These are phyloP conservation scores for Perdix hodgsoniae DNA, from an alignment of 2,797 vertebrate species.

Conservation along the genomic window DNA sequence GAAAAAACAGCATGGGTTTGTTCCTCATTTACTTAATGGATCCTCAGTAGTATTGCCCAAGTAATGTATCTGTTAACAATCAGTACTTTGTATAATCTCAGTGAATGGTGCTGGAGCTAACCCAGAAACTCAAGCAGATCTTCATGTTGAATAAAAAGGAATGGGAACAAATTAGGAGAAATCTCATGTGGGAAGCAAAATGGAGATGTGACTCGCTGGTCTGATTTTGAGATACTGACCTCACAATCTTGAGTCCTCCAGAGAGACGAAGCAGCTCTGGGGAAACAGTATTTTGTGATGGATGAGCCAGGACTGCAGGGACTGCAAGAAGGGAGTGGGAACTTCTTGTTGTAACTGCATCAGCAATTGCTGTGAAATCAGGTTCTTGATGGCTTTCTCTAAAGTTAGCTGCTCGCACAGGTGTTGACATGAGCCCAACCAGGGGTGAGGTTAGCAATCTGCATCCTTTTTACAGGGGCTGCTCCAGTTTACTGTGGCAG, in stretches of 20 bases:
- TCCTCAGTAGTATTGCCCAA: neutral
- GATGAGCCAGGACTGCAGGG: neutral
- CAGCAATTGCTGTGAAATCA: neutral
- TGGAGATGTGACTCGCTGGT: neutral
- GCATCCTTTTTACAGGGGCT: neutral
- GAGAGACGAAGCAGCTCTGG: neutral
- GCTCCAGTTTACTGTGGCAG: neutral
- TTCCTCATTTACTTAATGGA: conserved; percentile 13
- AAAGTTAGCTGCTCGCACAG: neutral
- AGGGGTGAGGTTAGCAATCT: neutral
- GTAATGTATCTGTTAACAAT: neutral
- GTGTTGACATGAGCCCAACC: neutral
- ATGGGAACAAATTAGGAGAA: neutral
- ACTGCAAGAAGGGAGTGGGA: neutral
- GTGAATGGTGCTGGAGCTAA: neutral
- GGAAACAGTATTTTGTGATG: neutral
- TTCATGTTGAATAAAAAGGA: neutral
- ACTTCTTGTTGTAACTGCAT: neutral
- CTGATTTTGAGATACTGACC: neutral
- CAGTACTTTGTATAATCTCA: conserved; percentile 28
- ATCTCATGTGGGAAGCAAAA: neutral
- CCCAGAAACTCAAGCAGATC: neutral
- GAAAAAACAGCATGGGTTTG: neutral
- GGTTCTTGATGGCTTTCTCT: neutral
- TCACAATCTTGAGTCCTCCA: neutral